Evolutionary conservation across 2,113 vertebrate genomes (phyloP).

Genomic region (Sturnira hondurensis): DNA sequence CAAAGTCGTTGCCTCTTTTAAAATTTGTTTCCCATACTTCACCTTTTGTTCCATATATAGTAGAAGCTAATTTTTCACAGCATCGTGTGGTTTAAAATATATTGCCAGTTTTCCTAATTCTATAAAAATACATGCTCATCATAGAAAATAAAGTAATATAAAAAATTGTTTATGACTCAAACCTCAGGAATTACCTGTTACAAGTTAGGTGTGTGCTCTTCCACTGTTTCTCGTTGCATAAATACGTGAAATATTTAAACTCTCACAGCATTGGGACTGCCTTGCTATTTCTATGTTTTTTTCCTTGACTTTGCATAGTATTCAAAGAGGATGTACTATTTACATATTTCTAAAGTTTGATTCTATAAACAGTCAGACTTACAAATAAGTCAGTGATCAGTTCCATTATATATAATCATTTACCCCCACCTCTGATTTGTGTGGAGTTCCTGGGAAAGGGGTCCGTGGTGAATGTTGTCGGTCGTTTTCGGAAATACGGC

Average conservation of each 20-base stretch:
- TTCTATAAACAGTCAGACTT: neutral
- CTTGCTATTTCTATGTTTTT: neutral
- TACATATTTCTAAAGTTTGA: neutral
- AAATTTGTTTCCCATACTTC: neutral
- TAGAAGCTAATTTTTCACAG: neutral
- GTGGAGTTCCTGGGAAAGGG: neutral
- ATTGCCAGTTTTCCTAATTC: neutral
- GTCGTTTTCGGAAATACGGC: neutral
- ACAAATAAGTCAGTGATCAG: neutral
- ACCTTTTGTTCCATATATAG: neutral
- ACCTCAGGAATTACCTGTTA: neutral
- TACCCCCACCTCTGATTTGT: neutral
- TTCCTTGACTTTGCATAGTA: neutral
- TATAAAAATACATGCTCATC: neutral
- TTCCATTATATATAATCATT: neutral
- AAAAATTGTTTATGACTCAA: neutral
- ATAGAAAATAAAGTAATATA: neutral
- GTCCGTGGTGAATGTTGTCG: neutral
- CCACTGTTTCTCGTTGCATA: neutral
- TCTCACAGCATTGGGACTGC: neutral
- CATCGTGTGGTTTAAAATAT: neutral
- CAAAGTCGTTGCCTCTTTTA: neutral
- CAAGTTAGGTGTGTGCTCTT: neutral
- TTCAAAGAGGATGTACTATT: neutral
- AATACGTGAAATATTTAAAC: neutral